These are phyloP conservation scores for Gambelia wislizenii DNA, from an alignment of 2,797 vertebrate genomes.

Conservation along the genomic window DNA sequence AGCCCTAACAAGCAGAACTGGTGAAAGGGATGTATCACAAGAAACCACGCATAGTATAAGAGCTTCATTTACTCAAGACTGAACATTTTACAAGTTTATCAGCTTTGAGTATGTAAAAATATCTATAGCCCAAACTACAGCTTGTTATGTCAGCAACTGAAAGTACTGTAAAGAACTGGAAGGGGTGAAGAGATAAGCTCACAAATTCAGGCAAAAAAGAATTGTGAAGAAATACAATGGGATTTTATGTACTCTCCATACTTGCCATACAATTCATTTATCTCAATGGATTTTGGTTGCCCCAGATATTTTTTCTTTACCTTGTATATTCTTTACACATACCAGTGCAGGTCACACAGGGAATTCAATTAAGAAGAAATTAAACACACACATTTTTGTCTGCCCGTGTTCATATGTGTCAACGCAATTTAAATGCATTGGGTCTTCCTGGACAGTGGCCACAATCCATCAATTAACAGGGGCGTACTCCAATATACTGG, in stretches of 20 bases:
- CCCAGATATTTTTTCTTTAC: conserved; percentile 75
- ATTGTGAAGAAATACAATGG: conserved; percentile 78
- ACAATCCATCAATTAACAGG: too few relatives aligned
- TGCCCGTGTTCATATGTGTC: neutral
- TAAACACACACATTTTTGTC: neutral
- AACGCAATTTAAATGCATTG: neutral
- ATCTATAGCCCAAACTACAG: conserved; percentile 63
- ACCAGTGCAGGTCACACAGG: conserved; percentile 70
- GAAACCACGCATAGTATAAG: neutral
- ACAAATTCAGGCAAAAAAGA: conserved; percentile 67
- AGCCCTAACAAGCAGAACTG: neutral
- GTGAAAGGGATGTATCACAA: neutral
- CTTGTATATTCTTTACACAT: conserved; percentile 78
- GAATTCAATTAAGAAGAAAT: conserved; percentile 66
- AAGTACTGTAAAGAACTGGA: conserved; percentile 72
- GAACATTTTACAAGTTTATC: conserved; percentile 3
- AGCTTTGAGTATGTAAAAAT: conserved; percentile 49
- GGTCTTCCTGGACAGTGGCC: neutral
- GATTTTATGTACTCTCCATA: conserved; percentile 85
- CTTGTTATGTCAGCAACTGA: conserved; percentile 69
- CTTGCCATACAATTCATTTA: conserved; percentile 87
- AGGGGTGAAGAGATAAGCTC: conserved; percentile 75
- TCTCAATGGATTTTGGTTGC: conserved; percentile 83
- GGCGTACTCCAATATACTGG: neutral
- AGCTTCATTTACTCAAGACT: neutral